A percentile compares a stretch with the other conserved stretches of the same genome.
phyloP scores from a whole-genome alignment of 2,797 vertebrate genomes.

The Thunnus albacares region DNA sequence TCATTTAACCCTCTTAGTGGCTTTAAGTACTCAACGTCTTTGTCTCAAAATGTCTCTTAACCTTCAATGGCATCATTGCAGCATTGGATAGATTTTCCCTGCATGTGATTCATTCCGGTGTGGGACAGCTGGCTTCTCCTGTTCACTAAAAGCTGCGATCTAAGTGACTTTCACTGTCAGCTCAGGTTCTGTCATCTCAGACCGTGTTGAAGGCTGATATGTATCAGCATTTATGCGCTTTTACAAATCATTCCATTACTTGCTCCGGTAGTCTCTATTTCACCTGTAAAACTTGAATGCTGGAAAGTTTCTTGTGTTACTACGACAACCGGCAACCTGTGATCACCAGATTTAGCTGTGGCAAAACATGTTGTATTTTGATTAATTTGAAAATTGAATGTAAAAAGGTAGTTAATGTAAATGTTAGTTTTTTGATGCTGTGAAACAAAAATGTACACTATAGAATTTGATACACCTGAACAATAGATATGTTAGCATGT shows the following conservation, averaged over 20 bases:
- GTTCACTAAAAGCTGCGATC: background rate
- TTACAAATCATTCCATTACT: conserved; percentile 8
- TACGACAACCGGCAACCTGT: background rate
- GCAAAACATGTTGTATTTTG: background rate
- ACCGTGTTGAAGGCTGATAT: background rate
- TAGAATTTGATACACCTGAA: background rate
- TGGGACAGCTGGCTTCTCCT: background rate
- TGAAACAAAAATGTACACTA: no score
- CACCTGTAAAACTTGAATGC: background rate
- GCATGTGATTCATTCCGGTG: background rate
- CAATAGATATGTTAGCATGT: background rate
- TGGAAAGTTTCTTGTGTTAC: background rate
- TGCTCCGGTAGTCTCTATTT: background rate
- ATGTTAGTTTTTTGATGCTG: no score
- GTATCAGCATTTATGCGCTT: conserved; percentile 8
- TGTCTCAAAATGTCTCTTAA: background rate
- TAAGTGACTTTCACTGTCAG: background rate
- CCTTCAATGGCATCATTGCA: background rate
- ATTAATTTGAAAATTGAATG: no score
- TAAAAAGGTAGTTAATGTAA: no score
- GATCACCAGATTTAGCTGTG: background rate
- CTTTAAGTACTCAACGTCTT: background rate
- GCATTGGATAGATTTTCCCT: background rate
- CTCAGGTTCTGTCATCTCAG: conserved; percentile 8
- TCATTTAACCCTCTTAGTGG: background rate